Conservation (phyloP, 2,113 vertebrate genomes). For the Clinocottus analis region DNA sequence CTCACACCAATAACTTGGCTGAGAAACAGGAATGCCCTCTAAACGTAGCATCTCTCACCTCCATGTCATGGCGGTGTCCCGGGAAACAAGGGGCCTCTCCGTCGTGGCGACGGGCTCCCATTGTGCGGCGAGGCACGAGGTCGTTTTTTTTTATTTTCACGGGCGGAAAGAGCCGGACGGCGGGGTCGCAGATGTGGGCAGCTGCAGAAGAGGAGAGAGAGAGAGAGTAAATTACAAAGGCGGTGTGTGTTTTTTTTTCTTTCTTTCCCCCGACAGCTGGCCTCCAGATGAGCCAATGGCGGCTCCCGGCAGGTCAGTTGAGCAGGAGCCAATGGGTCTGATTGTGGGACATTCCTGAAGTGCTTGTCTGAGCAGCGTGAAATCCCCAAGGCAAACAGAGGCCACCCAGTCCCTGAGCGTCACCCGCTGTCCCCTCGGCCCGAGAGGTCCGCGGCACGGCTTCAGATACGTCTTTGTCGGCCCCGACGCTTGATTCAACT, state of each 20-base stretch:
- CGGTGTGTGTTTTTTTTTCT: no score
- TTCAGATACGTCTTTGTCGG: neutral
- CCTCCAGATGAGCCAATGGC: constrained; percentile 63
- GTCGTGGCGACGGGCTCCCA: constrained; percentile 41
- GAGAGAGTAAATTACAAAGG: constrained; percentile 28
- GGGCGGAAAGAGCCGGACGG: constrained; percentile 29
- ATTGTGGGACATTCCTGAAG: constrained; percentile 78
- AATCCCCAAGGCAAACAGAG: constrained; percentile 77
- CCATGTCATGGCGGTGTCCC: constrained; percentile 39
- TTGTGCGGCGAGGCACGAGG: constrained; percentile 49
- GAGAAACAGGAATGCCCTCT: constrained; percentile 9
- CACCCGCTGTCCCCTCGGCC: constrained; percentile 37
- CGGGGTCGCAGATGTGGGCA: constrained; percentile 54
- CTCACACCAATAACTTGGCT: constrained; percentile 22
- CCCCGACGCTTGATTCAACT: neutral
- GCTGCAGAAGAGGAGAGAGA: constrained; percentile 36
- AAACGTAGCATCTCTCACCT: constrained; percentile 56
- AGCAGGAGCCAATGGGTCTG: constrained; percentile 73
- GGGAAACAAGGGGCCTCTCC: constrained; percentile 30
- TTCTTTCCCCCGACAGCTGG: constrained; percentile 73
- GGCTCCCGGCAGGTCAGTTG: constrained; percentile 54
- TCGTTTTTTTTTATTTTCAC: constrained; percentile 63
- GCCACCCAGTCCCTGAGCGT: constrained; percentile 65
- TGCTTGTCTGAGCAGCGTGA: constrained; percentile 74
- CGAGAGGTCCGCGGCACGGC: no score